Evolutionary conservation across 2,113 vertebrate species (phyloP).

Genomic region (Chascanopsetta lugubris): DNA sequence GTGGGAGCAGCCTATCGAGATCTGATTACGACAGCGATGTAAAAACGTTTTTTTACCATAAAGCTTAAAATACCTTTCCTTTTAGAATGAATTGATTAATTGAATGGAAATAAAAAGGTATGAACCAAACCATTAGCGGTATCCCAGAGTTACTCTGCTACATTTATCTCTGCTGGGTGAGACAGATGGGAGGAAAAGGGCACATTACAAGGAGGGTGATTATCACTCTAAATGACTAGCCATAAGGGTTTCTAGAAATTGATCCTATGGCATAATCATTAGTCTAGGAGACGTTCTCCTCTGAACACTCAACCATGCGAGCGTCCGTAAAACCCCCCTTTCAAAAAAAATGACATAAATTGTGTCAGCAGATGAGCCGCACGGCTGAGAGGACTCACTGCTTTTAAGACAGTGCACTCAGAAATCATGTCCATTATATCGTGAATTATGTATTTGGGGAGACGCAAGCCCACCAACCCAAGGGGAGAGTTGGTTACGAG

Average conservation of each 20-base stretch:
- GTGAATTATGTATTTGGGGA: conserved; percentile 83
- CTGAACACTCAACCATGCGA: conserved; percentile 60
- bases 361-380: conserved; percentile 50
- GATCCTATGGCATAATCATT: conserved; percentile 74
- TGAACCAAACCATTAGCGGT: neutral
- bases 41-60: too few species aligned
- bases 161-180: neutral
- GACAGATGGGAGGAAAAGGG: conserved; percentile 64
- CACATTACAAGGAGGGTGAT: conserved; percentile 58
- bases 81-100: neutral
- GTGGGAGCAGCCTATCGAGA: too few species aligned
- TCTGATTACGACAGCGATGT: neutral
- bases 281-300: conserved; percentile 69
- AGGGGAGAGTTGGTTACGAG: conserved; percentile 45
- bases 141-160: neutral
- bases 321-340: conserved; percentile 55
- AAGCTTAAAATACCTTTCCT: neutral
- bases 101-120: neutral
- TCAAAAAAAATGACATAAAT: conserved; percentile 77
- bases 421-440: conserved; percentile 78
- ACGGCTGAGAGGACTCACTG: conserved; percentile 9
- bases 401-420: conserved; percentile 82
- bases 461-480: conserved; percentile 30
- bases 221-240: conserved; percentile 62
- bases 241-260: conserved; percentile 72